Base-by-base conservation (phyloP, 2,113 vertebrate genomes). In the Centropus bengalensis region DNA sequence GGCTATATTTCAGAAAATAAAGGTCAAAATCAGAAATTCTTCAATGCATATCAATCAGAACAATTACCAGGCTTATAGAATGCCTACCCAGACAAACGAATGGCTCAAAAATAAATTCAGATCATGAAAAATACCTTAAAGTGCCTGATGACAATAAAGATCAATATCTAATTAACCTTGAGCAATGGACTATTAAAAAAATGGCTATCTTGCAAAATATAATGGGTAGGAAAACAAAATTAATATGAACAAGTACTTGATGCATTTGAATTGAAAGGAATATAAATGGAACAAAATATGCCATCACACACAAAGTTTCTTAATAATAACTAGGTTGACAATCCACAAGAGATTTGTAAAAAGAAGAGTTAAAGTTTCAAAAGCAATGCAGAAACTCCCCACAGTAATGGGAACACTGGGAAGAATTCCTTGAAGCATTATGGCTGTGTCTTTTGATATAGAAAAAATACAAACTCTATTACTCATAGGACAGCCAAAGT, bases 101-200 rank as follows among this genome's bases (percentile, higher is more conserved):
- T 52, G 14, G 22, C 32, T 88, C 52, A 78, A 69, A 96, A 95
- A 42, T 67, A 91, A 93, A 83, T 91, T 74, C 60, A 91, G 77
- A 87, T 76, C 42, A 86, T 92, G 64, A 95, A 60, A 94, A 94
- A 94, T 91, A 38, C 85, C 86, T 92, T 88, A 75, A 91, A 88
- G 51, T 14, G 85, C 28, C 59, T 82, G 55, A 86, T 89, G 64
- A 83, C 51, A 79, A 59, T 78, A 59, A 23, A 95, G 68, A 96
- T 95, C 94, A 91, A 97, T 86, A 96, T 62, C 88, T 91, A 96
- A 96, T 91, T 89, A 93, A 95, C 89, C 87, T 66, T 64, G 62
- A 89, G 74, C 18, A 93, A 82, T 45, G 54, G 13, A 33, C 40
- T 66, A 28, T 66, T 73, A 85, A 66, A 94, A 91, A 95, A 86